Conservation (phyloP, 2,888 invertebrate genomes). For the Sarcophaga variegata region DNA sequence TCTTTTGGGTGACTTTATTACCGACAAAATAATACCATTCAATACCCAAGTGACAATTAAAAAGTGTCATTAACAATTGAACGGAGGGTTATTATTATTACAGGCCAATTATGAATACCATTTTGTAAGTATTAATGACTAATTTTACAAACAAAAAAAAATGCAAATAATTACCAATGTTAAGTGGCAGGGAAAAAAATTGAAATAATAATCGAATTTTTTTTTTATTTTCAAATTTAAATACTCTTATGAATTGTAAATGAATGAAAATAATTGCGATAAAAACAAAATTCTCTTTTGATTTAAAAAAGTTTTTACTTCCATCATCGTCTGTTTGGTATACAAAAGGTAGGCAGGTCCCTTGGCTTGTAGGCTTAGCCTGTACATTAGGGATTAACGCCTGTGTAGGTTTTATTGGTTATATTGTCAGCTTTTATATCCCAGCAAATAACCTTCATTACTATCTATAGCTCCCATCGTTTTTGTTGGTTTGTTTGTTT, state of each 20-base stretch:
- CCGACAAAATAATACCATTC: slow-evolving; percentile 55
- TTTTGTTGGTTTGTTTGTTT: no score
- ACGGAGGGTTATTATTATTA: slow-evolving; percentile 19
- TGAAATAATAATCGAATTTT: background rate
- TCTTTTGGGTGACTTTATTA: slow-evolving; percentile 52
- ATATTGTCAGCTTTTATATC: no score
- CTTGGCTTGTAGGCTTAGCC: background rate
- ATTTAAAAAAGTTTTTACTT: background rate
- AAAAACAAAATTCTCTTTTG: background rate
- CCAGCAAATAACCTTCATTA: no score
- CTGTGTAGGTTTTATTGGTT: no score
- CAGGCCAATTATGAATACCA: background rate
- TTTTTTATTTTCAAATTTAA: background rate
- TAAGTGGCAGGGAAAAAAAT: no score
- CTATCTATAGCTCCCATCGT: background rate
- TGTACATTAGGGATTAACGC: slow-evolving; percentile 49
- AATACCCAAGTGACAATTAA: slow-evolving; percentile 61
- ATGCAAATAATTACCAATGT: background rate
- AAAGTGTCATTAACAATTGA: slow-evolving; percentile 44
- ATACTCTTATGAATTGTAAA: slow-evolving; percentile 29
- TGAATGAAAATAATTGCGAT: background rate
- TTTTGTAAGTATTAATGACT: background rate
- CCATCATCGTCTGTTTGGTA: background rate
- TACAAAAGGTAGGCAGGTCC: slow-evolving; percentile 12
- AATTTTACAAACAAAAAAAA: background rate